Conservation (phyloP, 1,140 invertebrate species). For the Glossosoma conforme region DNA sequence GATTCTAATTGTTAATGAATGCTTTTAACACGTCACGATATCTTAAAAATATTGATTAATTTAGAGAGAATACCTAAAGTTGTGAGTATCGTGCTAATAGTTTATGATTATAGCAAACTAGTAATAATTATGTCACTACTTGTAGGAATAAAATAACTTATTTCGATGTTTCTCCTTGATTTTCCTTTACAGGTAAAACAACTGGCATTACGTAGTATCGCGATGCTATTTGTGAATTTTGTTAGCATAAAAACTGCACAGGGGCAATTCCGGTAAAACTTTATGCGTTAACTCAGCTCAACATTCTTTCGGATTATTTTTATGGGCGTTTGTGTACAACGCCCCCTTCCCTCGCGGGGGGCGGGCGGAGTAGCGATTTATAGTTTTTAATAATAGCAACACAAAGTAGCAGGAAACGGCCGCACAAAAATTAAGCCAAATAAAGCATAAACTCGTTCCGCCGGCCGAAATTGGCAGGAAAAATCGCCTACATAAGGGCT, state of each 20-base stretch:
- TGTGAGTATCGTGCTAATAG: no score
- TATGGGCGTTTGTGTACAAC: constrained; percentile 12
- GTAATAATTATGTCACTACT: no score
- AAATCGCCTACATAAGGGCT: no score
- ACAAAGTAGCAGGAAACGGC: constrained; percentile 25
- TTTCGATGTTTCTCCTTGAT: no score
- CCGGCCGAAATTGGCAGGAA: background rate
- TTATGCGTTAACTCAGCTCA: constrained; percentile 19
- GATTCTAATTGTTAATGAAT: no score
- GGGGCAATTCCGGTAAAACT: constrained; percentile 13
- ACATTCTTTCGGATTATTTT: constrained; percentile 17
- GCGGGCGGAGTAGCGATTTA: constrained; percentile 16
- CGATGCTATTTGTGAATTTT: constrained; percentile 14
- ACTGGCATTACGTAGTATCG: no score
- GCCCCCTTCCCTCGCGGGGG: constrained; percentile 1
- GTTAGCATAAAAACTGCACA: constrained; percentile 12
- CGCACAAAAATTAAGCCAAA: constrained; percentile 23
- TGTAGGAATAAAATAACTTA: no score
- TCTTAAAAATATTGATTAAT: no score
- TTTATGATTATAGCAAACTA: no score
- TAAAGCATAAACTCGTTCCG: constrained; percentile 10
- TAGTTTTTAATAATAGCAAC: constrained; percentile 31
- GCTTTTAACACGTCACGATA: no score
- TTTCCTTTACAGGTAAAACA: no score
- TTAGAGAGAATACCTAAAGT: no score